phyloP scores from a whole-genome alignment of 2,888 invertebrate species.

The Aethes cnicana region DNA sequence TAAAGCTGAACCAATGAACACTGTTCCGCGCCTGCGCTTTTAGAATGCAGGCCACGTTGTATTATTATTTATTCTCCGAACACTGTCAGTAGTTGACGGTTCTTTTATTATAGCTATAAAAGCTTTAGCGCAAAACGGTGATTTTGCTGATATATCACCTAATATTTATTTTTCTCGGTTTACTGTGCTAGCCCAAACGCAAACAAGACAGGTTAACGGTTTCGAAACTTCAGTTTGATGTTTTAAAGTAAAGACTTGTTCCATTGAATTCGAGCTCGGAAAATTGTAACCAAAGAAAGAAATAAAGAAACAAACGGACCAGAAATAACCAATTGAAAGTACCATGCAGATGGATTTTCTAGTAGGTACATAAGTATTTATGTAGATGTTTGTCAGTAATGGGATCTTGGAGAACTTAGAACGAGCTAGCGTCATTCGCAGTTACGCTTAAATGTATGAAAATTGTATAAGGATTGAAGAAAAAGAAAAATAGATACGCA shows the following conservation, averaged over 20 bases:
- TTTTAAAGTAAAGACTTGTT: conserved; percentile 17
- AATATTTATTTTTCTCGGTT: conserved; percentile 79
- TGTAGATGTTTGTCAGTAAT: too few relatives aligned
- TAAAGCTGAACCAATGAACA: conserved; percentile 56
- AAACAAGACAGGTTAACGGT: conserved; percentile 60
- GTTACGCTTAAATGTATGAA: too few relatives aligned
- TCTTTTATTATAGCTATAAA: conserved; percentile 80
- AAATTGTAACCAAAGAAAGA: too few relatives aligned
- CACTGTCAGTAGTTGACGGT: conserved; percentile 72
- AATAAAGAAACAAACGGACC: too few relatives aligned
- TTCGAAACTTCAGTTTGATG: conserved; percentile 46
- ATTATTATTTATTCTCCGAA: conserved; percentile 67
- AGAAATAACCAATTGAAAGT: too few relatives aligned
- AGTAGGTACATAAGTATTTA: too few relatives aligned
- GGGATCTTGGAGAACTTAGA: neutral
- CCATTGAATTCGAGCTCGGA: conserved; percentile 1
- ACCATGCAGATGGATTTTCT: too few relatives aligned
- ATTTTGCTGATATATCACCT: conserved; percentile 75
- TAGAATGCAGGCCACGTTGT: conserved; percentile 66
- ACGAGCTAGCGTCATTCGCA: too few relatives aligned
- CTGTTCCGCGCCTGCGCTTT: conserved; percentile 55
- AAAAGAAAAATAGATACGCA: neutral
- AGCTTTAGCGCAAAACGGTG: conserved; percentile 63
- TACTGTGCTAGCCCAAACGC: conserved; percentile 54
- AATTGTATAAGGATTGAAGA: too few relatives aligned